Evolutionary conservation across 2,113 vertebrate species (phyloP).

Genomic region (Brachirus orientalis): DNA sequence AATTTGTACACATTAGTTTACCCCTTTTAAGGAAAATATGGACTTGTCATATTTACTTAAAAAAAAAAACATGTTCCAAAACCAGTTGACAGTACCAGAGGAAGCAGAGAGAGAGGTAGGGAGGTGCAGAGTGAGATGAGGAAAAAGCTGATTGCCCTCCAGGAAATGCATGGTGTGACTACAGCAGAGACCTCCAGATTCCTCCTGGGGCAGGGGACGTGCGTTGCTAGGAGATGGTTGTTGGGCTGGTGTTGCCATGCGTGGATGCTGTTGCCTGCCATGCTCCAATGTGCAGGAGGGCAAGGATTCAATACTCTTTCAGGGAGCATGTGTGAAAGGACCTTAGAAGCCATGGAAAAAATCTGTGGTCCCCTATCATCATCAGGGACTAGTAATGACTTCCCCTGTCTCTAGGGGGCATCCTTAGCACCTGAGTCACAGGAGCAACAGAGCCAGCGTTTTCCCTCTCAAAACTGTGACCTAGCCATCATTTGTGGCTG

Average conservation of each 20-base stretch:
- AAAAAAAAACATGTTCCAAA: constrained; percentile 71
- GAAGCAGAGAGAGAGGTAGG: constrained; percentile 53
- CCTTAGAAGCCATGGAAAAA: constrained; percentile 16
- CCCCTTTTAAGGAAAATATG: constrained; percentile 34
- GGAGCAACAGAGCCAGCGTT: constrained; percentile 31
- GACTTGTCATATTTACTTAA: constrained; percentile 74
- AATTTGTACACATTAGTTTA: constrained; percentile 14
- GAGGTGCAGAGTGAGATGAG: constrained; percentile 53
- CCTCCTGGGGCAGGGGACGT: constrained; percentile 81
- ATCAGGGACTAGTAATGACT: constrained; percentile 55
- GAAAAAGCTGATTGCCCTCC: constrained; percentile 80
- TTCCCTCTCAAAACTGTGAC: constrained; percentile 43
- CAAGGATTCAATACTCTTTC: constrained; percentile 54
- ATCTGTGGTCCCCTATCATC: constrained; percentile 22
- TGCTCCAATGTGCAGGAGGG: constrained; percentile 69
- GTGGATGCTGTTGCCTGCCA: constrained; percentile 77
- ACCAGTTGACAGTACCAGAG: constrained; percentile 69
- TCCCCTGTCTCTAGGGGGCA: constrained; percentile 73
- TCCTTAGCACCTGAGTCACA: constrained; percentile 69
- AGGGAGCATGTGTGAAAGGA: constrained; percentile 49
- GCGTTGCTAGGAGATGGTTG: constrained; percentile 83
- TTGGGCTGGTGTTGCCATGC: constrained; percentile 77
- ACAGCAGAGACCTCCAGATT: constrained; percentile 82
- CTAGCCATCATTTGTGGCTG: constrained; percentile 60
- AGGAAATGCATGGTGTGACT: constrained; percentile 81